Base-by-base conservation (phyloP, 2,113 vertebrate species). In the Gyps fulvus region DNA sequence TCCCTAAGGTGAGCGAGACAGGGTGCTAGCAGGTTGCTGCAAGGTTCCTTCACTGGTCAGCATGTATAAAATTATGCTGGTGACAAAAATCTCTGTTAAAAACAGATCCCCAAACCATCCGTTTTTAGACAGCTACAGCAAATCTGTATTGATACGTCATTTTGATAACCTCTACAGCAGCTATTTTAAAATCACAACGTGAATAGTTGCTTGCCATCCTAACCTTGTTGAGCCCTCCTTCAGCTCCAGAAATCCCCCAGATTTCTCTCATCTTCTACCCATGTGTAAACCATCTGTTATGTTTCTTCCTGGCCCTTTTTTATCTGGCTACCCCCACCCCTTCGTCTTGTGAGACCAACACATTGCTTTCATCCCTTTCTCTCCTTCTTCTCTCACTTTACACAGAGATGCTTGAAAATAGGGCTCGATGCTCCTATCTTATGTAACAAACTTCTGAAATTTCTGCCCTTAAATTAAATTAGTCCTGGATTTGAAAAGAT, bases 261-360 rank as follows among this genome's bases (percentile, higher is more conserved):
- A 95, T 97, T 97, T 97, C 81, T 94, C 95, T 96, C 93, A 80
- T 95, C 73, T 95, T 92, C 87, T 95, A 79, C 82, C 83, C 97
- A 97, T 97, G 96, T 97, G 95, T 95, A 96, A 96, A 79, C 96
- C 96, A 95, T 97, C 97, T 97, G 95, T 95, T 97, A 96, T 95
- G 94, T 95, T 97, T 96, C 95, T 96, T 95, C 93, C 81, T 61
- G 93, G 96, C 87, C 94, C 91, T 95, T 96, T 97, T 97, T 95
- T 91, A 89, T 95, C 87, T 84, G 93, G 70, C 91, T 97, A 94
- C 96, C 94, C 96, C 94, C 96, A 80, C 93, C 96, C 82, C 71
- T 97, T 97, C 96, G 73, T 96, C 90, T 88, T 97, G 62, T 94
- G 96, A 96, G 96, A 97, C 96, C 96, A 96, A 97, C 97, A 97